phyloP scores from a whole-genome alignment of 2,797 vertebrate genomes.

The Acomys russatus region DNA sequence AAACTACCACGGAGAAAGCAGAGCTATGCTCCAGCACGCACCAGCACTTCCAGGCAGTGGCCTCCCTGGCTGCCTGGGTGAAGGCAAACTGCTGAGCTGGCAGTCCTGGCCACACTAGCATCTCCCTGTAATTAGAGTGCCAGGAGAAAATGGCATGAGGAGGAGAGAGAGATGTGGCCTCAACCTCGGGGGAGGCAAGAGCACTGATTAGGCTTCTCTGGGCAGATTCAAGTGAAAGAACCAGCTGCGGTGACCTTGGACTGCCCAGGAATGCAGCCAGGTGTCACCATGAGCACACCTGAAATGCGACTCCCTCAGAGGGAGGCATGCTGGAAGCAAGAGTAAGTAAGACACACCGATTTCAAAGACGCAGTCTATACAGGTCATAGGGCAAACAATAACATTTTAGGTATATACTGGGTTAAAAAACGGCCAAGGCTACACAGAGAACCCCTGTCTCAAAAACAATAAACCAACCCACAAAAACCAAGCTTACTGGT shows the following conservation, averaged over 20 bases:
- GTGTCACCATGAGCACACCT: background rate
- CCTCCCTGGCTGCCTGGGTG: slow-evolving; percentile 67
- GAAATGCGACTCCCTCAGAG: background rate
- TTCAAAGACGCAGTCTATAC: background rate
- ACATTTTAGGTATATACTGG: background rate
- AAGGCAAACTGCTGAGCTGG: slow-evolving; percentile 76
- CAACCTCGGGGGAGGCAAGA: background rate
- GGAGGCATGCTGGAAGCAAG: background rate
- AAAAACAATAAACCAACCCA: too few relatives aligned
- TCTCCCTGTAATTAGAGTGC: slow-evolving; percentile 79
- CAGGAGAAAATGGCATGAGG: slow-evolving; percentile 59
- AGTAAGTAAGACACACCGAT: background rate
- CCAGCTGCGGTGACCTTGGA: slow-evolving; percentile 2
- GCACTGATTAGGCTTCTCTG: slow-evolving; percentile 33
- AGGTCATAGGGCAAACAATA: background rate
- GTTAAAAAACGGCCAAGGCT: background rate
- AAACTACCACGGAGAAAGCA: slow-evolving; percentile 68
- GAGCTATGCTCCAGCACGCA: background rate
- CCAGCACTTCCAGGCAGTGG: slow-evolving; percentile 76
- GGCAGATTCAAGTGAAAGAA: slow-evolving; percentile 37
- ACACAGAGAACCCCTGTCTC: too few relatives aligned
- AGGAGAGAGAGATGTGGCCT: slow-evolving; percentile 52
- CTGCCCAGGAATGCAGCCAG: background rate
- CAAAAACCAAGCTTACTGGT: background rate
- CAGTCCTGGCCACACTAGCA: slow-evolving; percentile 70